Conservation (phyloP, 2,888 invertebrate species). For the Rhingia rostrata region DNA sequence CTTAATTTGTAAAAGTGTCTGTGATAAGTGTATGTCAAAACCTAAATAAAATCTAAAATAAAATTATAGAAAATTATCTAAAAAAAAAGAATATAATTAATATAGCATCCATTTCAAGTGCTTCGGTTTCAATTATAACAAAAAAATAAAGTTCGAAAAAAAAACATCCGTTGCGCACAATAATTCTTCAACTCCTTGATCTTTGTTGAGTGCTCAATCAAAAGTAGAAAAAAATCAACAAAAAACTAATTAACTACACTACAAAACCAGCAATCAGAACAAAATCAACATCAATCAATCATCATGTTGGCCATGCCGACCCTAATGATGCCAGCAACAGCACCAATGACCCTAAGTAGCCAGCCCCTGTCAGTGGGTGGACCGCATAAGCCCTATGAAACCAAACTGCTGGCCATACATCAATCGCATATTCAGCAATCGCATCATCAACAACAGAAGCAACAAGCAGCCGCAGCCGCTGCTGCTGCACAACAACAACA, state of each 20-base stretch:
- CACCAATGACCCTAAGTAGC: constrained; percentile 83
- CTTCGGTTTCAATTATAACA: constrained; percentile 43
- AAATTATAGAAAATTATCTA: constrained; percentile 51
- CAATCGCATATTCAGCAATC: constrained; percentile 82
- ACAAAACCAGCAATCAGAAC: constrained; percentile 67
- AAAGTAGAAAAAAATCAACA: constrained; percentile 52
- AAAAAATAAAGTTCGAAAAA: background rate
- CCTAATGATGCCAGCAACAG: constrained; percentile 84
- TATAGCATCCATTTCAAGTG: constrained; percentile 14
- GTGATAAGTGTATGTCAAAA: constrained; percentile 81
- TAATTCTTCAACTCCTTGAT: constrained; percentile 13
- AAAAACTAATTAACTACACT: constrained; percentile 58
- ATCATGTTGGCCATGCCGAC: constrained; percentile 84
- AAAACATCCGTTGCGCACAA: constrained; percentile 32
- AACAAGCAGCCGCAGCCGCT: constrained; percentile 77
- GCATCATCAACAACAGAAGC: constrained; percentile 78
- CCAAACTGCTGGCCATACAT: constrained; percentile 83
- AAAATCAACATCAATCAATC: constrained; percentile 70
- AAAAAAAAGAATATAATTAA: constrained; percentile 58
- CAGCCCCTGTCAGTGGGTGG: constrained; percentile 82
- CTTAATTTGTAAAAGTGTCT: constrained; percentile 77
- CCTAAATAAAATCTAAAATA: constrained; percentile 61
- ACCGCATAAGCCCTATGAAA: constrained; percentile 83
- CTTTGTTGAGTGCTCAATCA: constrained; percentile 60
- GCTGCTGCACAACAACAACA: constrained; percentile 76